Evolutionary conservation across 1,140 invertebrate species (phyloP).

Genomic region (Macrosteles quadrilineatus): DNA sequence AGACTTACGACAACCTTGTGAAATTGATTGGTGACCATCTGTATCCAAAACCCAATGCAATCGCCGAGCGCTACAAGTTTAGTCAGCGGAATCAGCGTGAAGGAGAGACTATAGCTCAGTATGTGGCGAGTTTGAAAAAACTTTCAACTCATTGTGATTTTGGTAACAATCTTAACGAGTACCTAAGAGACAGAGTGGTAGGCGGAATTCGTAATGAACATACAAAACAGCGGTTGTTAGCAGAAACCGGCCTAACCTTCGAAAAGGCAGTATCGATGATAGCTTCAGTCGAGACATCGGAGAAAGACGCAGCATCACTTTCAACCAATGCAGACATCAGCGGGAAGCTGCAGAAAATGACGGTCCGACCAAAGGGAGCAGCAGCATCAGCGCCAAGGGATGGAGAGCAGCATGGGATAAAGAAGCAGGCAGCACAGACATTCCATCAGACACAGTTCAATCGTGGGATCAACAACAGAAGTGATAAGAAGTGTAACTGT

Average conservation of each 20-base stretch:
- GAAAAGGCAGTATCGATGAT: not conserved
- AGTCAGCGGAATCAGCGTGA: not conserved
- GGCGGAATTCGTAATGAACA: not conserved
- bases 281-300: not conserved
- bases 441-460: too few species aligned
- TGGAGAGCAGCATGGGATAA: too few species aligned
- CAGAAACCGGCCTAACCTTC: not conserved
- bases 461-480: not conserved
- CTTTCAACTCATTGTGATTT: too few species aligned
- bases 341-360: not conserved
- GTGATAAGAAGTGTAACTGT: slow-evolving; percentile 7
- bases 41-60: not conserved
- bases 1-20: not conserved
- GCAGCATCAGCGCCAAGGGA: too few species aligned
- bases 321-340: not conserved
- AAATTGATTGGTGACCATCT: not conserved
- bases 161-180: too few species aligned
- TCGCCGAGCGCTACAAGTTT: too few species aligned
- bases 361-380: not conserved
- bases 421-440: too few species aligned
- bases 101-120: not conserved
- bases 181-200: too few species aligned
- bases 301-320: too few species aligned
- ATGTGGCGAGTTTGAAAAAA: not conserved
- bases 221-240: too few species aligned